These are phyloP conservation scores for Adelosebastes latens DNA, from an alignment of 2,797 vertebrate species.

Conservation along the genomic window DNA sequence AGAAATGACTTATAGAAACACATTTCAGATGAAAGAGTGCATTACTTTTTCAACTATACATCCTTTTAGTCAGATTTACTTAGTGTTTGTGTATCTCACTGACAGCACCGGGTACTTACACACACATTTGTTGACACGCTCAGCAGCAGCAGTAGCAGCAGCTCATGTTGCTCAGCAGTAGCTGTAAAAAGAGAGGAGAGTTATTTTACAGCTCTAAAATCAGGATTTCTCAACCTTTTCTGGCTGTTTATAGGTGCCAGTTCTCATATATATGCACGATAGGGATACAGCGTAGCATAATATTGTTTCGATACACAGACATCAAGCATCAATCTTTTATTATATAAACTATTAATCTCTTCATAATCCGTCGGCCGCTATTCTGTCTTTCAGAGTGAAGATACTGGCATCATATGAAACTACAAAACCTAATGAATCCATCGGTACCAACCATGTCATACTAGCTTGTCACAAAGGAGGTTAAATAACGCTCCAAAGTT, in stretches of 20 bases:
- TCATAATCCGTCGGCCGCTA: no score
- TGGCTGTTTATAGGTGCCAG: not conserved
- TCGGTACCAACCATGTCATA: no score
- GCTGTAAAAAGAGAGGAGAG: not conserved
- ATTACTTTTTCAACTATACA: not conserved
- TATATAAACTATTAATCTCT: no score
- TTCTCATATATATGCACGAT: not conserved
- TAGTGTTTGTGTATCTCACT: not conserved
- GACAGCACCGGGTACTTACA: not conserved
- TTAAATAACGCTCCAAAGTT: no score
- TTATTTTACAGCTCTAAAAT: not conserved
- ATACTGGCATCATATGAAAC: no score
- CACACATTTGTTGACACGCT: not conserved
- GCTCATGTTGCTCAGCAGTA: not conserved
- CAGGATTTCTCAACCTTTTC: not conserved
- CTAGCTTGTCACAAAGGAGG: no score
- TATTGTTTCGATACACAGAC: no score
- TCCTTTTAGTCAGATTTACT: constrained; percentile 5
- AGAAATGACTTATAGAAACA: constrained; percentile 20
- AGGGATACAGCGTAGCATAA: no score
- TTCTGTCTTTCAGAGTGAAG: no score
- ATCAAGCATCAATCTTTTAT: no score
- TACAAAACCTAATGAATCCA: no score
- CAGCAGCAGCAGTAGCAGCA: not conserved
- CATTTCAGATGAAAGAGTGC: constrained; percentile 3